Conservation (phyloP, 2,113 vertebrate genomes). For the Sinosuthora webbiana region DNA sequence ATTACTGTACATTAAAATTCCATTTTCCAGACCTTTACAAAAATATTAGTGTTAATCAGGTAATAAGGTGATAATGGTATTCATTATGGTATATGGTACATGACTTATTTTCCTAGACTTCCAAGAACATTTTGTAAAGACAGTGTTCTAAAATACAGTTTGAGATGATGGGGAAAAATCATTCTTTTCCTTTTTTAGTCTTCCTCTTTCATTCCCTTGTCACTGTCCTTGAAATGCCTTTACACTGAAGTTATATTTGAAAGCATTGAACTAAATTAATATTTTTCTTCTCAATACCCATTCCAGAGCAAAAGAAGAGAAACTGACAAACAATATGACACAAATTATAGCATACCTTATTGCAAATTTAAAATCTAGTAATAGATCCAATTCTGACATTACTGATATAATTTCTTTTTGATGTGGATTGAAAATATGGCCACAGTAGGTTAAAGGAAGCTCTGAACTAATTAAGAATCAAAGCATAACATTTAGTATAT, state of each 20-base stretch:
- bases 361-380: neutral
- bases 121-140: neutral
- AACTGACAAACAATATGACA: neutral
- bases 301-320: neutral
- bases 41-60: neutral
- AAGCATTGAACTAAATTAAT: neutral
- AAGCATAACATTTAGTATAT: neutral
- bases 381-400: neutral
- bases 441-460: neutral
- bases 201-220: neutral
- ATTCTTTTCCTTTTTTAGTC: neutral
- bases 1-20: slow-evolving; percentile 1
- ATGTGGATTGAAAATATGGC: neutral
- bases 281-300: neutral
- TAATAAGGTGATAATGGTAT: neutral
- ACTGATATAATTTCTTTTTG: neutral
- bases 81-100: neutral
- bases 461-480: neutral
- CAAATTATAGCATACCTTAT: accelerated
- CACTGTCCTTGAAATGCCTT: neutral
- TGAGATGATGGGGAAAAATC: neutral
- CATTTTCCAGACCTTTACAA: neutral
- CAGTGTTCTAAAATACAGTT: neutral
- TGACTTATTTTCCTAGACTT: neutral
- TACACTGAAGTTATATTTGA: neutral